Base-by-base conservation (phyloP, 2,113 vertebrate species). In the Thunnus thynnus region DNA sequence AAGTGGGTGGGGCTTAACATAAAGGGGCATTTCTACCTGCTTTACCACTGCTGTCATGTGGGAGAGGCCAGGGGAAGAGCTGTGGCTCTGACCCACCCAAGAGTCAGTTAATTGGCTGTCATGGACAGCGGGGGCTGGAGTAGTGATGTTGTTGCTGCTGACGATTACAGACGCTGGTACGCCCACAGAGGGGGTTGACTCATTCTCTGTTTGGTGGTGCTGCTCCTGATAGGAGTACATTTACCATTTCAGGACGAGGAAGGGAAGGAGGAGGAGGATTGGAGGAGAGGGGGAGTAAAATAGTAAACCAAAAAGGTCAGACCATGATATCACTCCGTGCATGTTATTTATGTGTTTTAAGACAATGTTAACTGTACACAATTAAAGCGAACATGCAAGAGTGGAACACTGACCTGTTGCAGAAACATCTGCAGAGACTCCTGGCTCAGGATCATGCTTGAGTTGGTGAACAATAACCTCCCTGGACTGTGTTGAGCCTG, bases 341-440 rank as follows among this genome's bases (percentile, higher is more conserved):
- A 91, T 79, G 90, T 90, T 92, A 93, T 88, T 76, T 41, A 70
- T 71, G 66, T 88, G 78, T 71, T 84, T 44, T 30, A 63, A 81
- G 60, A 79, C 68, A 89, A 80, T 84, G 80, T 90, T 89, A 90
- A 91, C 69, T 60, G 69, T 86, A 56, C 74, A 87, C 22, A 86
- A 74, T 22, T 41, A n/a, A 67, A 82, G 47, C 22, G 73, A 77
- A 82, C 36, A 10, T 16, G 63, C 56, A 72, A 52, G 10, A 46
- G 22, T 17, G 18, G 27, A 69, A 36, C 54, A 91, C 93, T 94
- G 93, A 96, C 97, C 98, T 99, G 98, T 77, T 98, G 97, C 51
- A 99, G 95, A 92, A 99, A 97, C 97, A 99, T 97, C 88, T 98
- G 97, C 79, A 98, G 94, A 78, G 97, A 95, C 72, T 99, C 97